Evolutionary conservation across 1,140 invertebrate species (phyloP).

Genomic region (Geopemphigus sp.): DNA sequence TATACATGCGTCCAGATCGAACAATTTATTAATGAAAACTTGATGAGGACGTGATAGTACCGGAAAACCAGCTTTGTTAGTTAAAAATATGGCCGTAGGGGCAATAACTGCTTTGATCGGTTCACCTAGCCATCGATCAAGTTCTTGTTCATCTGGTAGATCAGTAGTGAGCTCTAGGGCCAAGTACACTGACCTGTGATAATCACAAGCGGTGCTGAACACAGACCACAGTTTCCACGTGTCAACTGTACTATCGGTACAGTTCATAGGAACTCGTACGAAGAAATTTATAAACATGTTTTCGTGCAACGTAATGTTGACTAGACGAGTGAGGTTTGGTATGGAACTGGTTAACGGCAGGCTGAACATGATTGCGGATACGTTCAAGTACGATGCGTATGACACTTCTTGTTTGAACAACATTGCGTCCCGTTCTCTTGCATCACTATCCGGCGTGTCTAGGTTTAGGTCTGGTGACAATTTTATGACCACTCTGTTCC

Average conservation of each 20-base stretch:
- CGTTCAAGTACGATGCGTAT: constrained; percentile 76
- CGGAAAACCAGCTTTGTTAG: constrained; percentile 80
- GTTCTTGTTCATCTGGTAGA: constrained; percentile 65
- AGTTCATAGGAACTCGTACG: constrained; percentile 8
- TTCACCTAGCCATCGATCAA: constrained; percentile 91
- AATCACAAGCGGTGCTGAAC: constrained; percentile 74
- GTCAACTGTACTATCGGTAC: background rate
- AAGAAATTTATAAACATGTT: constrained; percentile 32
- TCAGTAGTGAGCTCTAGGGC: constrained; percentile 66
- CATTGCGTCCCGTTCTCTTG: constrained; percentile 72
- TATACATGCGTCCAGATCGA: constrained; percentile 71
- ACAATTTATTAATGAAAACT: constrained; percentile 65
- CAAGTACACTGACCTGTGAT: constrained; percentile 72
- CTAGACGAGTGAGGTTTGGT: constrained; percentile 50
- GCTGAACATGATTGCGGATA: constrained; percentile 73
- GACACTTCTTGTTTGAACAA: constrained; percentile 76
- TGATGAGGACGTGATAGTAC: constrained; percentile 86
- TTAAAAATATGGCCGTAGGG: constrained; percentile 78
- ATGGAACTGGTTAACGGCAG: constrained; percentile 55
- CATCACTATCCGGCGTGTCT: constrained; percentile 60
- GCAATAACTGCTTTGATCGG: constrained; percentile 81
- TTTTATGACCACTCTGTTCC: constrained; percentile 51
- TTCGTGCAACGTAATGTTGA: constrained; percentile 50
- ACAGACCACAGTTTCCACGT: constrained; percentile 68
- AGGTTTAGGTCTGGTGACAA: constrained; percentile 54